Conservation (phyloP, 2,888 invertebrate genomes). For the Euzophera pinguis region DNA sequence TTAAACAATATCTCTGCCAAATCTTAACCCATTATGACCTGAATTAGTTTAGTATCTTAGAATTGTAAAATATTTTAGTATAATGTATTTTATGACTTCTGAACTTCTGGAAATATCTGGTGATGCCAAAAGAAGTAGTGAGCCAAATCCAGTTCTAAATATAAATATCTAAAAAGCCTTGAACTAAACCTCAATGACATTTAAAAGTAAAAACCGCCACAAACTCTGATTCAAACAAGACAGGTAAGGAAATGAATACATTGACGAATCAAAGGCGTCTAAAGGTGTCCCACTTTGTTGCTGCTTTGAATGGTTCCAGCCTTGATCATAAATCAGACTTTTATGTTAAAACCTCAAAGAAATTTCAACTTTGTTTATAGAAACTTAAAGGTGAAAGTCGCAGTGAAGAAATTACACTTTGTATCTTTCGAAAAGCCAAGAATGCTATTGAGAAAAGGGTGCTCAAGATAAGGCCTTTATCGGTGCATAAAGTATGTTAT, state of each 20-base stretch:
- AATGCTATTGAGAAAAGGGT: slow-evolving; percentile 68
- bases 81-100: too few relatives aligned
- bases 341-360: slow-evolving; percentile 12
- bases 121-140: too few relatives aligned
- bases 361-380: slow-evolving; percentile 44
- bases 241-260: slow-evolving; percentile 43
- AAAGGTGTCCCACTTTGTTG: slow-evolving; percentile 61
- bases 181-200: neutral
- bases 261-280: slow-evolving; percentile 38
- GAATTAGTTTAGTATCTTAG: too few relatives aligned
- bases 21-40: too few relatives aligned
- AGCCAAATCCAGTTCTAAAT: neutral
- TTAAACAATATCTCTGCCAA: too few relatives aligned
- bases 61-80: too few relatives aligned
- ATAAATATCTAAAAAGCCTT: neutral
- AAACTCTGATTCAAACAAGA: neutral
- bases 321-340: slow-evolving; percentile 62
- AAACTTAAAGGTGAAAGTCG: slow-evolving; percentile 40
- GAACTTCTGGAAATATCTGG: too few relatives aligned
- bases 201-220: slow-evolving; percentile 1
- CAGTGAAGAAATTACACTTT: slow-evolving; percentile 30
- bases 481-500: slow-evolving; percentile 73
- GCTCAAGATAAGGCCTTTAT: slow-evolving; percentile 67
- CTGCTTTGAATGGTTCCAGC: slow-evolving; percentile 59
- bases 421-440: slow-evolving; percentile 51